Percentiles rank a stretch among this genome's conserved stretches.
These are phyloP conservation scores for Catocala sponsa DNA, from an alignment of 2,888 invertebrate species.

Conservation along the genomic window DNA sequence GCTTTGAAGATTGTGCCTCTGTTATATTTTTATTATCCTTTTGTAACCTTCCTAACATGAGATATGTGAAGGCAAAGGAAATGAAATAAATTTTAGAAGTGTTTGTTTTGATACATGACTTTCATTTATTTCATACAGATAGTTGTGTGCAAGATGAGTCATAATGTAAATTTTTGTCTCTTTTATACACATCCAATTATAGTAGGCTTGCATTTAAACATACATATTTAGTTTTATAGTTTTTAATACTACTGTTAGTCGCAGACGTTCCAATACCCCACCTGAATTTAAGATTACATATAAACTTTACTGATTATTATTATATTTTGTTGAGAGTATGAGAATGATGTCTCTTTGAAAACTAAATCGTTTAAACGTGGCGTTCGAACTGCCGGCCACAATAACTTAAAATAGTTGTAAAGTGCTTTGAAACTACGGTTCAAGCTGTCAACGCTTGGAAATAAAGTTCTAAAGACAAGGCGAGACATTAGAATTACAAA, in stretches of 20 bases:
- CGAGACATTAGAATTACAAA: conserved; percentile 54
- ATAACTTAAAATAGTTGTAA: conserved; percentile 43
- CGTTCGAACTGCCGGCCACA: conserved; percentile 15
- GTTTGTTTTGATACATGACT: conserved; percentile 32
- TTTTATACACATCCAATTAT: too few relatives aligned
- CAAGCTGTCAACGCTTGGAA: conserved; percentile 42
- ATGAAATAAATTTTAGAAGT: conserved; percentile 27
- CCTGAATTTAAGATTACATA: too few relatives aligned
- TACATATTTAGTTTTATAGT: too few relatives aligned
- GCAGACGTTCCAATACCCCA: too few relatives aligned
- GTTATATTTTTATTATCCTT: conserved; percentile 22
- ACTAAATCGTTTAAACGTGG: conserved; percentile 5
- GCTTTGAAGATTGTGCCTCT: conserved; percentile 30
- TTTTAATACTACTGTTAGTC: too few relatives aligned
- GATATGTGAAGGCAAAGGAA: conserved; percentile 20
- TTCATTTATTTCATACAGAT: conserved; percentile 17
- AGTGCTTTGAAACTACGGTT: conserved; percentile 41
- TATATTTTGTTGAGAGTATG: too few relatives aligned
- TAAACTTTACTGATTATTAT: too few relatives aligned
- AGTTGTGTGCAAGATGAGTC: not conserved
- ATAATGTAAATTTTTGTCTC: too few relatives aligned
- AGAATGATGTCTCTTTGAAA: not conserved
- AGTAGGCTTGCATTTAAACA: too few relatives aligned
- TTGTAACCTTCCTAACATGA: conserved; percentile 31
- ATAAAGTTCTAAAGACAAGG: conserved; percentile 44